Base-by-base conservation (phyloP, 2,888 invertebrate species). In the Scaptodrosophila latifasciaeformis region DNA sequence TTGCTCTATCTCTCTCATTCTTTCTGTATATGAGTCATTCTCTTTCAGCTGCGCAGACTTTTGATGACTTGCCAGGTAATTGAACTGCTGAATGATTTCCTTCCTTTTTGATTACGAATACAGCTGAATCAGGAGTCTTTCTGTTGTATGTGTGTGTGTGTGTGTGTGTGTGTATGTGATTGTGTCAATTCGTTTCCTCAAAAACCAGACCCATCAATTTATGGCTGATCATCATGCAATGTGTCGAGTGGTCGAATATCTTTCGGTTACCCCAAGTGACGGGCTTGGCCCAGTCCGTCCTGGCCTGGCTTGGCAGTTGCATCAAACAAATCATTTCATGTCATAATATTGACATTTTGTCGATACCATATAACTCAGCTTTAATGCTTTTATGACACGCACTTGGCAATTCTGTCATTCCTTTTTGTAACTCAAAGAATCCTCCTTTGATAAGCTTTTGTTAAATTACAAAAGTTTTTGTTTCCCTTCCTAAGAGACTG, bases 211-310 rank as follows among this genome's bases (percentile, higher is more conserved):
- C 24, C 63, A 68, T 65, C 68, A 70, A 80, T 74, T 80, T 76
- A 77, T 77, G 63, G 80, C 71, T 69, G 74, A 80, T 76, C 78
- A 80, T 77, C 75, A 77, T 79, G 68, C 70, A 52, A 79, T 69
- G 65, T 1, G 19, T 47, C 40, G 49, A 40, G 66, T 29, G 15
- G 40, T 42, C 27, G 50, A 46, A 49, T 42, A 34, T 27, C 50
- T 49, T 34, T 42, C 43, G 34, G 31, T 31, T 27, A 6, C 29
- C 46, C 44, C 30, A 13, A 18, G 34, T 17, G 9, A 21, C 48
- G 15, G 10, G 39, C 45, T 18, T 17, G 21, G 12, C 24, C 21
- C 6, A 43, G 39, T 42, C 7, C 3, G 18, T 12, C 12, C 29
- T 27, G 18, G 15, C 4, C 21, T 58, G 46, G 46, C 49, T 40